phyloP scores from a whole-genome alignment of 2,888 invertebrate species.

The Microctonus brassicae region DNA sequence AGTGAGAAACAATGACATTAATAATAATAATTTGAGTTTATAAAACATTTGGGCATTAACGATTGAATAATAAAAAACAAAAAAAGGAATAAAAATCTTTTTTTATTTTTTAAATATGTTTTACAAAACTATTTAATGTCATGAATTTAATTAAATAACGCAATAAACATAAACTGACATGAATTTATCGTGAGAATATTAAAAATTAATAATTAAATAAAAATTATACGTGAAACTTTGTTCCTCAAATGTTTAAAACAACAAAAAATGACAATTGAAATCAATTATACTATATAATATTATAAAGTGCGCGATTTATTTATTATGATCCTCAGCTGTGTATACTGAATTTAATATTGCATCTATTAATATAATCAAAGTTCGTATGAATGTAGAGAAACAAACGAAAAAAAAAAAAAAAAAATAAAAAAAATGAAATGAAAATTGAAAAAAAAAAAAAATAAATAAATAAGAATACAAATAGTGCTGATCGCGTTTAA shows the following conservation, averaged over 20 bases:
- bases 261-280: slow-evolving; percentile 24
- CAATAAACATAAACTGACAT: no score
- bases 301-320: slow-evolving; percentile 31
- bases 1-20: neutral
- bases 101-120: no score
- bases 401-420: slow-evolving; percentile 10
- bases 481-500: slow-evolving; percentile 30
- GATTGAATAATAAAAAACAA: slow-evolving; percentile 1
- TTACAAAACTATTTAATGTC: no score
- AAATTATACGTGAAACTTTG: no score
- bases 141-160: no score
- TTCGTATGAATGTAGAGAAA: slow-evolving; percentile 24
- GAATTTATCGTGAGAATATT: slow-evolving; percentile 23
- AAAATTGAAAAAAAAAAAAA: slow-evolving; percentile 20
- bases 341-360: neutral
- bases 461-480: slow-evolving; percentile 37
- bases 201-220: slow-evolving; percentile 22
- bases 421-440: slow-evolving; percentile 7
- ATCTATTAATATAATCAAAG: slow-evolving; percentile 28
- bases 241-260: slow-evolving; percentile 10
- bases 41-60: slow-evolving; percentile 10
- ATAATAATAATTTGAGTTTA: neutral
- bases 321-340: slow-evolving; percentile 24
- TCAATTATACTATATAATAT: slow-evolving; percentile 31
- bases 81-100: slow-evolving; percentile 13